Conservation (phyloP, 2,888 invertebrate genomes). For the Therioaphis trifolii region DNA sequence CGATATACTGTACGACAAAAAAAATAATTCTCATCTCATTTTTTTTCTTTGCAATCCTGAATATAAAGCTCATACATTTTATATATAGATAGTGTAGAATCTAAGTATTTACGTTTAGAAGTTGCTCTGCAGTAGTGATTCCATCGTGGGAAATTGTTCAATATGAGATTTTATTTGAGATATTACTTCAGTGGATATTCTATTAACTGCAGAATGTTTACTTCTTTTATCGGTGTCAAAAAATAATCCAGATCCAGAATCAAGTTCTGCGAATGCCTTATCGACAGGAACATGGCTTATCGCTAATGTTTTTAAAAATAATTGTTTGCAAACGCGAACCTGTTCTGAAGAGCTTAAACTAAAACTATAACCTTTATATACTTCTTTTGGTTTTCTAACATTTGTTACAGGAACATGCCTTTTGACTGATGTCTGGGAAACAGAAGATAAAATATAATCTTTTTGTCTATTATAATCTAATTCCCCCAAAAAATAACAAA, state of each 20-base stretch:
- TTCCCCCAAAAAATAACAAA: constrained; percentile 5
- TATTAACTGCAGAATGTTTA: constrained; percentile 1
- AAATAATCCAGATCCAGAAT: background rate
- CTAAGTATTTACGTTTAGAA: constrained; percentile 34
- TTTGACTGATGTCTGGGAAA: background rate
- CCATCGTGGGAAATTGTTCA: constrained; percentile 23
- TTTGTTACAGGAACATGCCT: constrained; percentile 2
- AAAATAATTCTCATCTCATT: constrained; percentile 6
- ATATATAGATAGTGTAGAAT: constrained; percentile 15
- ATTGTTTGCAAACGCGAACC: constrained; percentile 24
- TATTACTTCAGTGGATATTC: constrained; percentile 7
- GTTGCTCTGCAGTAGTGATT: constrained; percentile 44
- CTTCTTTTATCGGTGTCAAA: background rate
- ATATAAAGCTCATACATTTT: constrained; percentile 31
- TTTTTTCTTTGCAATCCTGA: constrained; percentile 15
- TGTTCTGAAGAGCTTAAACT: constrained; percentile 3
- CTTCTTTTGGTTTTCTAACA: constrained; percentile 21
- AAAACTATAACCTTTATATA: background rate
- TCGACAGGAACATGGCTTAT: constrained; percentile 28
- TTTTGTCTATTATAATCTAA: constrained; percentile 1
- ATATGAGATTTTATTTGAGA: constrained; percentile 34
- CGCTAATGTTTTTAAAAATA: constrained; percentile 23
- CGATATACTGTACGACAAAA: background rate
- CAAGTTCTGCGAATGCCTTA: constrained; percentile 17
- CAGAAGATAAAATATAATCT: background rate